Evolutionary conservation across 2,888 invertebrate genomes (phyloP), one percentile per base, ranked within the genome.

Genomic region (Malachius bipustulatus): DNA sequence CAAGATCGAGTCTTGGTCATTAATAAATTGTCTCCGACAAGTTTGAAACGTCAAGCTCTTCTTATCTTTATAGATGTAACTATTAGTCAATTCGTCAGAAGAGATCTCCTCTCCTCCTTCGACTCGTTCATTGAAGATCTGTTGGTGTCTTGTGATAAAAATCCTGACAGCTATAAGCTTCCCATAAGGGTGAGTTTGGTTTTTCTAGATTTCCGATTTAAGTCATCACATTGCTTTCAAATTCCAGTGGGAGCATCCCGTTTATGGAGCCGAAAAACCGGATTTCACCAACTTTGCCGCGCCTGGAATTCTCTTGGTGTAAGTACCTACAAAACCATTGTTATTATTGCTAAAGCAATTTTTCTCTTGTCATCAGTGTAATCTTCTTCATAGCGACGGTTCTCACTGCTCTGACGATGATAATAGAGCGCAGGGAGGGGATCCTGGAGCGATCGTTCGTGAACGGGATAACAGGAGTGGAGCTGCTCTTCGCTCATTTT

Each of bases 281-380:
- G 84, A 84, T 54, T 91, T 94, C 54, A 91, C 90, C 0, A 89
- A 93, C 57, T 94, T 93, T 56, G 91, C 91, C 39, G 91, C 91
- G 2, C 93, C 93, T 2, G 93, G 93, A 41, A 76, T 93, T 31
- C 83, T 91, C 47, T 62, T 93, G 33, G 87, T 87, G 82, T 83
- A 57, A 74, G 75, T 69, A n/a, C n/a, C n/a, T n/a, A n/a, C 10
- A 3, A 12, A 10, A n/a, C n/a, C n/a, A n/a, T n/a, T n/a, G n/a
- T 33, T 51, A n/a, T n/a, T n/a, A n/a, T n/a, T n/a, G n/a, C n/a
- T n/a, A n/a, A n/a, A n/a, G n/a, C n/a, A n/a, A n/a, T n/a, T n/a
- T n/a, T n/a, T n/a, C n/a, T n/a, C n/a, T n/a, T n/a, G n/a, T n/a
- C n/a, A 65, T 33, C 63, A 88, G 87, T 26, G 88, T 93, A 28